Evolutionary conservation across 2,888 invertebrate genomes (phyloP).

Genomic region (Beris morrisii): DNA sequence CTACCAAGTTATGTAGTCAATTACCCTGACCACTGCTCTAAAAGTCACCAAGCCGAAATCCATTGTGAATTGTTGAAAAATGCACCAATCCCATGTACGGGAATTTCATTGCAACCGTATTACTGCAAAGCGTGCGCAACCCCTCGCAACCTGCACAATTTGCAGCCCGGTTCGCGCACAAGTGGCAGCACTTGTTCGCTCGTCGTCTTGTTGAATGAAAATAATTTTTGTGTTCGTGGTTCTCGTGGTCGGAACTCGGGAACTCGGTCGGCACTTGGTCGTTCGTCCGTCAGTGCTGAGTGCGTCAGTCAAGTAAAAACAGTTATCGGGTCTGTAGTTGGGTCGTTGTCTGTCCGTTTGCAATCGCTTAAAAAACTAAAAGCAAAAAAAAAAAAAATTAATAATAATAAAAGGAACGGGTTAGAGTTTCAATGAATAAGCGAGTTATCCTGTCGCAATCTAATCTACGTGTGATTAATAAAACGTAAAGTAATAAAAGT

Average conservation of each 20-base stretch:
- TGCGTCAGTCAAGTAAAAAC: constrained; percentile 34
- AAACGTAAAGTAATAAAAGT: not conserved
- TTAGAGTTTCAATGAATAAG: not conserved
- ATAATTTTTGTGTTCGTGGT: constrained; percentile 7
- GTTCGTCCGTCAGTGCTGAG: constrained; percentile 17
- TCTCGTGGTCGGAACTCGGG: not conserved
- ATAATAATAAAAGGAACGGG: not conserved
- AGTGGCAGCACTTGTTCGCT: constrained; percentile 25
- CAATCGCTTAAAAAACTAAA: constrained; percentile 15
- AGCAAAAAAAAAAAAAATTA: constrained; percentile 3
- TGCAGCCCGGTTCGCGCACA: not conserved
- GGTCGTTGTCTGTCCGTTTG: constrained; percentile 33
- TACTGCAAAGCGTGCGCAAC: too few relatives aligned
- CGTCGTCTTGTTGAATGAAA: constrained; percentile 18
- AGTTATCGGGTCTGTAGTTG: constrained; percentile 36
- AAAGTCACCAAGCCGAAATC: too few relatives aligned
- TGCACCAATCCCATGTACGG: too few relatives aligned
- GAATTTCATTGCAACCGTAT: too few relatives aligned
- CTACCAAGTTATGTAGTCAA: too few relatives aligned
- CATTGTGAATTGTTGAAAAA: too few relatives aligned
- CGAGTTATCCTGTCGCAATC: too few relatives aligned
- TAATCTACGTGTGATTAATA: too few relatives aligned
- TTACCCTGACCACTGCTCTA: too few relatives aligned
- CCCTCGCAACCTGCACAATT: too few relatives aligned
- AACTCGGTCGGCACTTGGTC: constrained; percentile 9